These are phyloP conservation scores for Nyctalus aviator DNA, from an alignment of 2,797 vertebrate species.

Conservation along the genomic window DNA sequence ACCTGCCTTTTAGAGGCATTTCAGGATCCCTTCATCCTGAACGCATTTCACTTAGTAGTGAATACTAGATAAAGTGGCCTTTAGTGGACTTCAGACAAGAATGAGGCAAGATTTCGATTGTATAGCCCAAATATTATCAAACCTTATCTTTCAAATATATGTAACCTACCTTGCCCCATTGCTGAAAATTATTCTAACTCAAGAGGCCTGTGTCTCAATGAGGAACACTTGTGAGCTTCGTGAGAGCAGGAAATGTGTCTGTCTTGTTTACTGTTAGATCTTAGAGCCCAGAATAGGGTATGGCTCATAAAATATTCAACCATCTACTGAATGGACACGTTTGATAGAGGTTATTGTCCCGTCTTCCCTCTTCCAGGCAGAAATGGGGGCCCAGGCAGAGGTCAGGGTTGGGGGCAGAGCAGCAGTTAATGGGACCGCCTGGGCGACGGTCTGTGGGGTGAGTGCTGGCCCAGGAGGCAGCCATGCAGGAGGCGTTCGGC, in stretches of 20 bases:
- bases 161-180: not conserved
- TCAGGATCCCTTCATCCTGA: not conserved
- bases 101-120: not conserved
- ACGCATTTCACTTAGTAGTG: slow-evolving; percentile 17
- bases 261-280: not conserved
- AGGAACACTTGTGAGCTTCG: not conserved
- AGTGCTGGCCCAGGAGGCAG: not conserved
- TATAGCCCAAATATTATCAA: not conserved
- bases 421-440: not conserved
- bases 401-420: not conserved
- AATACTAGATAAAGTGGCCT: not conserved
- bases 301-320: not conserved
- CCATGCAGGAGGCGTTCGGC: not conserved
- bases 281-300: not conserved
- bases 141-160: not conserved
- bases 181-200: slow-evolving; percentile 1
- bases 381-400: not conserved
- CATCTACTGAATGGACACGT: not conserved
- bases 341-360: not conserved
- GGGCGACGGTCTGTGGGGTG: accelerated
- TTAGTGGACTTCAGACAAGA: not conserved
- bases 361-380: not conserved
- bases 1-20: not conserved
- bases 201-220: not conserved
- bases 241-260: not conserved